Evolutionary conservation across 2,888 invertebrate genomes (phyloP), one percentile per base, ranked within the genome.

Genomic region (Saturnia japonica): DNA sequence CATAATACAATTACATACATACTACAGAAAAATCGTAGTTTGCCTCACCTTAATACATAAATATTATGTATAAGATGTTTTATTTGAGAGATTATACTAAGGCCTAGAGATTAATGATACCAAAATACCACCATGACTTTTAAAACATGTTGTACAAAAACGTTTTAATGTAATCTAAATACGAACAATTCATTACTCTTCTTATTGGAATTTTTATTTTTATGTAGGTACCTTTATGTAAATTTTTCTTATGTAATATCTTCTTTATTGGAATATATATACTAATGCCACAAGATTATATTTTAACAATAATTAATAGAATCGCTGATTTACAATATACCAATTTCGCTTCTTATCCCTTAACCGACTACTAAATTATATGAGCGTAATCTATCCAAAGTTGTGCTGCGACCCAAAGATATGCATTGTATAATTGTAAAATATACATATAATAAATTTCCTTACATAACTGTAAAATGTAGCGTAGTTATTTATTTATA

Each of bases 341-440:
- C 74, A 73, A 12, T 60, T 40, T 57, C 45, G 40, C 51, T 60
- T 43, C 28, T 45, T 25, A 73, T 77, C 74, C 79, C 78, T 73
- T 74, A 25, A n/a, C 40, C 19, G 68, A 51, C 43, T 57, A 66
- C n/a, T 45, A 66, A 66, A 64, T 19, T 19, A 47, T 57, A 45
- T 69, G 67, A 67, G 79, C 87, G 82, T 82, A 84, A 86, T 83
- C 80, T 86, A 88, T 88, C 93, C 93, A 93, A 93, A 93, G 93
- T 91, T 90, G 85, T 88, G 88, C 86, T 81, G 88, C 86, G 86
- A 88, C 89, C 93, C 93, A 94, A 93, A 94, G 93, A 93, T 88
- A 91, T 89, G 86, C 85, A 89, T 90, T 93, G 93, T 94, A 93
- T 91, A 91, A 92, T 92, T 93, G 91, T 94, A 90, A 88, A 93